Percentiles rank a stretch among this genome's conserved stretches.
phyloP scores from a whole-genome alignment of 1,140 invertebrate genomes.

The Lucilia cuprina region DNA sequence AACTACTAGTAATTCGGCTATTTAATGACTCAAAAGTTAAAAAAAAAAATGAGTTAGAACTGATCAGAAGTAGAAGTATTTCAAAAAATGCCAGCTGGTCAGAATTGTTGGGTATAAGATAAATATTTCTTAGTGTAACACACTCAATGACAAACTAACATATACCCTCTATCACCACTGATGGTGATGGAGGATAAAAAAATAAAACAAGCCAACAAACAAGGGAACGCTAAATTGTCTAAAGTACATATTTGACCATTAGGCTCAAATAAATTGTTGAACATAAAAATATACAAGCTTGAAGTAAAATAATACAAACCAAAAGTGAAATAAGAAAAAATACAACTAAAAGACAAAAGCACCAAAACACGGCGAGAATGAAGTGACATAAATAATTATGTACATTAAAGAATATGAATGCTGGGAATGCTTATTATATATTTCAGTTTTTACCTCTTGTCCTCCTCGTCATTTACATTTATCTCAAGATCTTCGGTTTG shows the following conservation, averaged over 20 bases:
- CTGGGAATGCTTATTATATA: not conserved
- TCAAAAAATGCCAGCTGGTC: too few relatives aligned
- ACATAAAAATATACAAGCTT: not conserved
- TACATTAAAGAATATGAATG: not conserved
- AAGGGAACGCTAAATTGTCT: not conserved
- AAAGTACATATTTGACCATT: constrained; percentile 18
- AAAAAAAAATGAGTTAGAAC: too few relatives aligned
- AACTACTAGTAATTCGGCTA: too few relatives aligned
- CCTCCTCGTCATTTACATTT: not conserved
- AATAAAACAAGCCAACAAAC: not conserved
- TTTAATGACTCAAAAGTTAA: too few relatives aligned
- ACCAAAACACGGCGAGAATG: not conserved
- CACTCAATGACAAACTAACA: too few relatives aligned
- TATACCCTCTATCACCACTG: too few relatives aligned
- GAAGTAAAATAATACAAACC: not conserved
- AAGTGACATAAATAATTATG: constrained; percentile 24
- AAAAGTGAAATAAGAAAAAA: not conserved
- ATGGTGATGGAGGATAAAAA: too few relatives aligned
- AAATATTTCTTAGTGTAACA: too few relatives aligned
- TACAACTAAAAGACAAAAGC: not conserved
- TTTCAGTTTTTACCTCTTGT: not conserved
- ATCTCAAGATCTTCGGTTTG: constrained; percentile 5
- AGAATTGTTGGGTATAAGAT: too few relatives aligned
- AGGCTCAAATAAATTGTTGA: constrained; percentile 12
- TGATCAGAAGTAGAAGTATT: too few relatives aligned